Percentiles rank a stretch among this genome's conserved stretches.
These are phyloP conservation scores for Camelus dromedarius DNA, from an alignment of 2,113 vertebrate species.

Conservation along the genomic window DNA sequence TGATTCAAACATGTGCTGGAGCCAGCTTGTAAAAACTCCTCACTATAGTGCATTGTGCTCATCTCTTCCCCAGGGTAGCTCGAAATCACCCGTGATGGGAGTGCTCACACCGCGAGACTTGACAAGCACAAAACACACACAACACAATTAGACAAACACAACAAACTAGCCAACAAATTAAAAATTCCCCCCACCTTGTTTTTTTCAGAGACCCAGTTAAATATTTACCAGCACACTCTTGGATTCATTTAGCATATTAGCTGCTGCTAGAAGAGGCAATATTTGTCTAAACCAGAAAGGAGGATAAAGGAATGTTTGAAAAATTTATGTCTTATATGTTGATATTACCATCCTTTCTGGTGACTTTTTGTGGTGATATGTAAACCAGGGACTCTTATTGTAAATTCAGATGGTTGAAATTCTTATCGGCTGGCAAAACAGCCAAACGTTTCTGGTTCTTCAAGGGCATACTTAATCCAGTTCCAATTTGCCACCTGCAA, in stretches of 20 bases:
- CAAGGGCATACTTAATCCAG: neutral
- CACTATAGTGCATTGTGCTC: neutral
- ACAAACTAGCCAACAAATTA: neutral
- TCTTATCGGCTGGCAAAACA: neutral
- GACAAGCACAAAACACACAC: neutral
- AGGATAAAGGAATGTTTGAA: neutral
- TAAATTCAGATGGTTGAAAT: slow-evolving; percentile 16
- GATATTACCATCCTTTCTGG: neutral
- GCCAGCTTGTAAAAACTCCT: neutral
- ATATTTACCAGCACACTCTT: neutral
- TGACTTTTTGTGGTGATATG: neutral
- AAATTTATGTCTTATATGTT: neutral
- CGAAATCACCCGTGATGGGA: neutral
- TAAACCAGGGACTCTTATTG: neutral
- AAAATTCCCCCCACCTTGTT: neutral
- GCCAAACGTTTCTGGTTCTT: neutral
- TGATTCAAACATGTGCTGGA: neutral
- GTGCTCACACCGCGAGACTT: neutral
- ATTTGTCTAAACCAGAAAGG: neutral
- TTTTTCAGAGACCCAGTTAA: neutral
- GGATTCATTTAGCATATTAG: neutral
- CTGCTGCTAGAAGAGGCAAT: neutral
- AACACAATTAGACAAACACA: neutral
- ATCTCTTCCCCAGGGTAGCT: neutral
- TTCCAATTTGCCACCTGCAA: slow-evolving; percentile 25